Percentiles rank a stretch among this genome's conserved stretches.
phyloP scores from a whole-genome alignment of 2,113 vertebrate genomes.

The Silurus asotus region DNA sequence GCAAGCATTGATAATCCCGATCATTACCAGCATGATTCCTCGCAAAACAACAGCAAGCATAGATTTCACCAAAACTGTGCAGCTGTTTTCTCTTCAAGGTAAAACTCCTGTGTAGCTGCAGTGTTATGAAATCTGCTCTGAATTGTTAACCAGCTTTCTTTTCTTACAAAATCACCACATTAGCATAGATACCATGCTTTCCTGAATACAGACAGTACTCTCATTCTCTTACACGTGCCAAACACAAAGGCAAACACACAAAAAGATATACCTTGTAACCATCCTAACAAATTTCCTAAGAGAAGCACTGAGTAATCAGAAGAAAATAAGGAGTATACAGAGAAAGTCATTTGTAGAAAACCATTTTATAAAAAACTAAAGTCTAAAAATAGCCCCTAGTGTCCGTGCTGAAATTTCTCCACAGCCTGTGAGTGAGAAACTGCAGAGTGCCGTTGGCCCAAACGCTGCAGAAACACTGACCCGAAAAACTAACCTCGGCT shows the following conservation, averaged over 20 bases:
- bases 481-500: constrained; percentile 47
- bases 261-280: constrained; percentile 9
- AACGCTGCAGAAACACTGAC: constrained; percentile 41
- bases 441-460: background rate
- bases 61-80: constrained; percentile 29
- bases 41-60: constrained; percentile 41
- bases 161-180: constrained; percentile 64
- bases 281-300: constrained; percentile 9
- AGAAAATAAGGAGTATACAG: constrained; percentile 18
- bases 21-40: constrained; percentile 27
- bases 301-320: constrained; percentile 29
- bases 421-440: background rate
- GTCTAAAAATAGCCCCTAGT: constrained; percentile 49
- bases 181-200: constrained; percentile 62
- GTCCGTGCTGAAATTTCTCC: constrained; percentile 29
- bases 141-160: constrained; percentile 68
- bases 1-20: background rate
- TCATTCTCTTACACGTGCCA: constrained; percentile 36
- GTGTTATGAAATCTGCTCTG: constrained; percentile 58
- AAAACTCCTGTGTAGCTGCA: constrained; percentile 32
- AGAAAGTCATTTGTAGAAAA: constrained; percentile 19
- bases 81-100: constrained; percentile 40
- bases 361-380: constrained; percentile 37
- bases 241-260: background rate
- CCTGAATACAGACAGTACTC: constrained; percentile 43